These are phyloP conservation scores for Erythrolamprus reginae DNA, from an alignment of 2,113 vertebrate genomes.

Conservation along the genomic window DNA sequence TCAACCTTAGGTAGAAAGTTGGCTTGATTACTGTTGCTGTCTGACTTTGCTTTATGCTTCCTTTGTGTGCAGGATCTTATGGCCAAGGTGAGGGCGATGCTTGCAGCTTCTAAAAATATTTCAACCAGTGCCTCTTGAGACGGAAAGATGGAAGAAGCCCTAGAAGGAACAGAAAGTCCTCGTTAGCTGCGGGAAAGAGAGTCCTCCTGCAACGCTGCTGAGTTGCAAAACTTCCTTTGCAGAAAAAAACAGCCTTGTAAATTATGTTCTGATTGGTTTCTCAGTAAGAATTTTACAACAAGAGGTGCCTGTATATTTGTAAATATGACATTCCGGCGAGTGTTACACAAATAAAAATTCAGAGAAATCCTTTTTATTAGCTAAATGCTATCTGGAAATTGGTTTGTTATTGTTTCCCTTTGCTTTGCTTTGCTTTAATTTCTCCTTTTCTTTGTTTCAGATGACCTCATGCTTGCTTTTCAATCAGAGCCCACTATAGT, in stretches of 20 bases:
- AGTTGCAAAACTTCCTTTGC: conserved; percentile 45
- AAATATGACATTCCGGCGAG: conserved; percentile 78
- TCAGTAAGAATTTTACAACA: conserved; percentile 72
- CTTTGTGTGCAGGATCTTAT: conserved; percentile 83
- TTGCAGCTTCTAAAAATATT: conserved; percentile 92
- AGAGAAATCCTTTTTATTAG: conserved; percentile 70
- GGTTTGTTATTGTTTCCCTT: background rate
- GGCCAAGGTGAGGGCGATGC: conserved; percentile 98
- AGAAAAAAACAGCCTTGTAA: conserved; percentile 62
- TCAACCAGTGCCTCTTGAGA: conserved; percentile 85
- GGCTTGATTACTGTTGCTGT: background rate
- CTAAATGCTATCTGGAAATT: conserved; percentile 18
- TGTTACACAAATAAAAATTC: conserved; percentile 70
- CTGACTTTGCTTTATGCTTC: background rate
- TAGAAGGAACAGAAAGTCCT: conserved; percentile 7
- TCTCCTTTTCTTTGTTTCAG: conserved; percentile 17
- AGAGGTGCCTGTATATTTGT: conserved; percentile 77
- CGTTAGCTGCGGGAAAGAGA: conserved; percentile 14
- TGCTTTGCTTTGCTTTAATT: too few relatives aligned
- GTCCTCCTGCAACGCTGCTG: conserved; percentile 28
- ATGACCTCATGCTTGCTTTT: background rate
- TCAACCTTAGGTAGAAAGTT: background rate
- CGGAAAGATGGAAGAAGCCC: background rate
- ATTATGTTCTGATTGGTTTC: conserved; percentile 73
- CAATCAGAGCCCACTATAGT: background rate